Percentiles rank a stretch among this genome's conserved stretches.
Conservation (phyloP, 2,113 vertebrate species). For the Tachysurus fulvidraco region DNA sequence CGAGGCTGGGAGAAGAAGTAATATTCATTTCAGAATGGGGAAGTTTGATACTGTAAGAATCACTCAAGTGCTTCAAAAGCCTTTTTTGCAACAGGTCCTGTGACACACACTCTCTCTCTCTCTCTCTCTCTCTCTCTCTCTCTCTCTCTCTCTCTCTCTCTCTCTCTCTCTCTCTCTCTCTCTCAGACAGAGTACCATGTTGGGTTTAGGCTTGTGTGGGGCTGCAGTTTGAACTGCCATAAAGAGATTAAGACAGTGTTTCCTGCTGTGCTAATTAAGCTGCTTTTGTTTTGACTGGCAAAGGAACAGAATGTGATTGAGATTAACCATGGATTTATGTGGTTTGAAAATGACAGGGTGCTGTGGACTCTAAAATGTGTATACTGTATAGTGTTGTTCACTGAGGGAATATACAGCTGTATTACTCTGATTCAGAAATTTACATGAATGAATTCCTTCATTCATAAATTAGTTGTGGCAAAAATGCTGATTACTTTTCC, state of each 20-base stretch:
- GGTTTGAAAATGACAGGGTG: conserved; percentile 12
- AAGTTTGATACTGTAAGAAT: conserved; percentile 42
- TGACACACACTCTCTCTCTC: not conserved
- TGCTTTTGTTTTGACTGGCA: conserved; percentile 42
- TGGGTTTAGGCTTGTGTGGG: conserved; percentile 9
- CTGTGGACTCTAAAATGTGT: not conserved
- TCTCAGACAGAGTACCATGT: not conserved
- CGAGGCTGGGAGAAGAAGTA: conserved; percentile 7
- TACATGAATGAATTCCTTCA: not conserved
- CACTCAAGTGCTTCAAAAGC: conserved; percentile 51
- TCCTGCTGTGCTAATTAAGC: conserved; percentile 33
- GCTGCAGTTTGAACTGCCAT: conserved; percentile 41
- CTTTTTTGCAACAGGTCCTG: conserved; percentile 46
- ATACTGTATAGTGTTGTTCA: not conserved
- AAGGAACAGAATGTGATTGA: conserved; percentile 26
- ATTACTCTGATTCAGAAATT: not conserved
- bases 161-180: not conserved
- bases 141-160: too few species aligned
- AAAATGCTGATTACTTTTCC: too few species aligned
- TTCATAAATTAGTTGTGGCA: too few species aligned
- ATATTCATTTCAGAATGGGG: conserved; percentile 43
- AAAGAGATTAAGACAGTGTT: conserved; percentile 34
- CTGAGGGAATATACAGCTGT: not conserved
- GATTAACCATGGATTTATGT: conserved; percentile 30
- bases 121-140: too few species aligned